Evolutionary conservation across 2,888 invertebrate species (phyloP).

Genomic region (Heteromyza rotundicornis): DNA sequence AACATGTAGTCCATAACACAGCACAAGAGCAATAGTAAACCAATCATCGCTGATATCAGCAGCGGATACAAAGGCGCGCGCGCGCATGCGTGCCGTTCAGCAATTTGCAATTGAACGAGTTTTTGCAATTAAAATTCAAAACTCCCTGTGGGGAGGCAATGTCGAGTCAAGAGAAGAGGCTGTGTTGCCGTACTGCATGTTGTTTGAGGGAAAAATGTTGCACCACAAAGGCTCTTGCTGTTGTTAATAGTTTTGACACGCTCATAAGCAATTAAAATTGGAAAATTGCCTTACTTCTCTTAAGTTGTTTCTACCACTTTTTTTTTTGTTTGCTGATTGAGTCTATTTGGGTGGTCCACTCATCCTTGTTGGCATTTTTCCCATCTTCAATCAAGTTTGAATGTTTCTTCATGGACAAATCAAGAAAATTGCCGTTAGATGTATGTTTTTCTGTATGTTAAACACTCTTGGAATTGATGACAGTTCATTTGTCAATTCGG

Average conservation of each 20-base stretch:
- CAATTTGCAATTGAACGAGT: conserved; percentile 23
- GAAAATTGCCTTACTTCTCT: not conserved
- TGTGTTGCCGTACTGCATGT: not conserved
- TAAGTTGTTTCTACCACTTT: no score
- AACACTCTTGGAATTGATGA: no score
- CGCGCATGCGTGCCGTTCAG: not conserved
- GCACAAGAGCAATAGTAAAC: not conserved
- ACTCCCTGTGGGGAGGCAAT: not conserved
- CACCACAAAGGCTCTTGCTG: not conserved
- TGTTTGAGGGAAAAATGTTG: not conserved
- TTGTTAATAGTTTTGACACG: conserved; percentile 4
- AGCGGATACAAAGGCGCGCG: conserved; percentile 2
- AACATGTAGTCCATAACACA: not conserved
- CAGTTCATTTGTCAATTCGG: no score
- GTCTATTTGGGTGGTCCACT: no score
- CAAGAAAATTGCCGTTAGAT: no score
- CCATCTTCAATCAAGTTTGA: no score
- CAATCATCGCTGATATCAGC: not conserved
- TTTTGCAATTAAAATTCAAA: conserved; percentile 25
- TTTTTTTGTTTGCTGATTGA: no score
- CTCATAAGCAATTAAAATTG: not conserved
- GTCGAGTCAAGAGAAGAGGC: not conserved
- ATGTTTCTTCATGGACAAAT: no score
- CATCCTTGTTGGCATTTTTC: no score
- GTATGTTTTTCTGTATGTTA: no score